A percentile compares a stretch with the other conserved stretches of the same genome.
phyloP scores from a whole-genome alignment of 1,140 invertebrate species.

The Penaeus japonicus region DNA sequence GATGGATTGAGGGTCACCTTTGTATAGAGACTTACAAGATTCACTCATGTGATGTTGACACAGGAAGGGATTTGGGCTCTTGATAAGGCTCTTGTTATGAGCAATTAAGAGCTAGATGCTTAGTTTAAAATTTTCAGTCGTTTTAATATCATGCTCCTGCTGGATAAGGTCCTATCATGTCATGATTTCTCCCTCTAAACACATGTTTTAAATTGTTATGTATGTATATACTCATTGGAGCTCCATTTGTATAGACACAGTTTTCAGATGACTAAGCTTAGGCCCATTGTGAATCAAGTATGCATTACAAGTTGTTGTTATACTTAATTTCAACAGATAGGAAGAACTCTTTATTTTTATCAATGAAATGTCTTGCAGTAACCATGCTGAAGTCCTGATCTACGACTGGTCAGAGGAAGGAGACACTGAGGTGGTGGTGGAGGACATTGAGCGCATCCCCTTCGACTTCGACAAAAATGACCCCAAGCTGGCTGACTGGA shows the following conservation, averaged over 20 bases:
- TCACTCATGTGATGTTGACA: not conserved
- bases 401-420: conserved; percentile 87
- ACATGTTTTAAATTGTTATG: too few relatives aligned
- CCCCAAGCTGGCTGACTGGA: conserved; percentile 78
- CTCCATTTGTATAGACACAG: too few relatives aligned
- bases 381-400: conserved; percentile 78
- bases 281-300: not conserved
- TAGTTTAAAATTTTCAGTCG: not conserved
- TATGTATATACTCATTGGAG: too few relatives aligned
- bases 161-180: too few relatives aligned
- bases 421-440: conserved; percentile 81
- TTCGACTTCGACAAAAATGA: conserved; percentile 70
- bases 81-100: too few relatives aligned
- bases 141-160: not conserved
- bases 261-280: not conserved
- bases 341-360: not conserved
- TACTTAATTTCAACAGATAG: not conserved
- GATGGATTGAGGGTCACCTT: too few relatives aligned
- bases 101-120: too few relatives aligned
- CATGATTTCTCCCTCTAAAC: too few relatives aligned
- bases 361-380: conserved; percentile 61
- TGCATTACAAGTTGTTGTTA: too few relatives aligned
- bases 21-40: not conserved
- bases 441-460: conserved; percentile 86
- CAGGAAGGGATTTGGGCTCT: too few relatives aligned